Evolutionary conservation across 2,113 vertebrate genomes (phyloP).

Genomic region (Leiothrix lutea): DNA sequence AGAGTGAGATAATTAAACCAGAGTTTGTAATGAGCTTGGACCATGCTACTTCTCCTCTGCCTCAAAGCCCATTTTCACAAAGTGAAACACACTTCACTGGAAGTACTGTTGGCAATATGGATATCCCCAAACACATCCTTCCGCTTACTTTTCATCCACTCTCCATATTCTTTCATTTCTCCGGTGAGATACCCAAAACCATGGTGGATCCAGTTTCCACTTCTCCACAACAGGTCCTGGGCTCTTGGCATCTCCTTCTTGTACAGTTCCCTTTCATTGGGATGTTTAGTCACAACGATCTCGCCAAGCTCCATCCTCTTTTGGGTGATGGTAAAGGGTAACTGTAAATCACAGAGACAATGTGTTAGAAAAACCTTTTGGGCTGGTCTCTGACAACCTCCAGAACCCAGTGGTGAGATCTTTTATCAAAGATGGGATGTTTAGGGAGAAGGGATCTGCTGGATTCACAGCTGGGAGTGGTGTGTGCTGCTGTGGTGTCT

Average conservation of each 20-base stretch:
- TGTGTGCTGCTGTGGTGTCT: neutral
- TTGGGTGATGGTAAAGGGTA: neutral
- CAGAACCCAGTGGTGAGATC: accelerated
- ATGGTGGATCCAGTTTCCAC: neutral
- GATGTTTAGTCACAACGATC: constrained; percentile 8
- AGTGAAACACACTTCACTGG: neutral
- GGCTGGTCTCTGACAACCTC: neutral
- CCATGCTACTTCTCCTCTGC: neutral
- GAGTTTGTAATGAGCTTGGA: neutral
- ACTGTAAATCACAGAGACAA: neutral
- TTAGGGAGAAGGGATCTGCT: neutral
- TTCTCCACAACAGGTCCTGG: neutral
- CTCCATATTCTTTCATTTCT: constrained; percentile 76
- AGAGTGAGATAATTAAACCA: neutral
- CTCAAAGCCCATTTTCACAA: neutral
- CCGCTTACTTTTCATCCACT: constrained; percentile 78
- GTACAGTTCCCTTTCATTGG: neutral
- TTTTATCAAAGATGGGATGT: neutral
- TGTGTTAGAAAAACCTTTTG: neutral
- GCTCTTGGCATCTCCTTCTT: neutral
- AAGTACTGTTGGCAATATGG: neutral
- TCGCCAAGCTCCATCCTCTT: constrained; percentile 63
- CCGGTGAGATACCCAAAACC: constrained; percentile 58
- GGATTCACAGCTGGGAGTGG: neutral
- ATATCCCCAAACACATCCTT: neutral